Conservation (phyloP, 2,888 invertebrate species). For the Neoitamus cyanurus region DNA sequence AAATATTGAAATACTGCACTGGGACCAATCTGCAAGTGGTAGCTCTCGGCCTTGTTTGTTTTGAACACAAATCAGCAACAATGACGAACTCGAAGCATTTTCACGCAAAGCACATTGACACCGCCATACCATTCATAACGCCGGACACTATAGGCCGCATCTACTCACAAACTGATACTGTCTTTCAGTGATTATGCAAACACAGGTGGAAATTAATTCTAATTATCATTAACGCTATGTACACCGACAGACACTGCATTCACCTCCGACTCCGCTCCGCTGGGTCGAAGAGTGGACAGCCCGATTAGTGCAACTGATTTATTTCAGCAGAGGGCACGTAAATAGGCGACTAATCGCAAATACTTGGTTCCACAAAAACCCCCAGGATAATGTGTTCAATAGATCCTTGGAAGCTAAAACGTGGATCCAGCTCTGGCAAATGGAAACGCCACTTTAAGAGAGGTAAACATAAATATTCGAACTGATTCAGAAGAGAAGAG, state of each 20-base stretch:
- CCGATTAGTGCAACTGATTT: not conserved
- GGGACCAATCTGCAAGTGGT: not conserved
- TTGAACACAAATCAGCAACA: not conserved
- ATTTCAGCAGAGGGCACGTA: not conserved
- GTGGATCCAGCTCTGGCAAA: not conserved
- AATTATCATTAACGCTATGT: not conserved
- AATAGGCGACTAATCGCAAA: not conserved
- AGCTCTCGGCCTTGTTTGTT: not conserved
- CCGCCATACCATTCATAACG: not conserved
- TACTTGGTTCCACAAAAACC: not conserved
- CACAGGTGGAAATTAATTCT: not conserved
- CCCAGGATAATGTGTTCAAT: not conserved
- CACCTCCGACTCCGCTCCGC: not conserved
- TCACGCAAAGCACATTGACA: not conserved
- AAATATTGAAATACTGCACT: conserved; percentile 1
- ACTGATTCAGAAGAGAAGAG: not conserved
- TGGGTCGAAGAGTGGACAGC: not conserved
- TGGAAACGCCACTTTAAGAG: not conserved
- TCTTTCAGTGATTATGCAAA: not conserved
- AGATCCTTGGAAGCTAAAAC: not conserved
- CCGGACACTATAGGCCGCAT: not conserved
- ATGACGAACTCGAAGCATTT: not conserved
- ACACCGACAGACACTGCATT: not conserved
- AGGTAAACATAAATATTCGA: not conserved
- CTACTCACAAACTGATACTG: not conserved